Evolutionary conservation across 2,113 vertebrate genomes (phyloP).

Genomic region (Nibea coibor): DNA sequence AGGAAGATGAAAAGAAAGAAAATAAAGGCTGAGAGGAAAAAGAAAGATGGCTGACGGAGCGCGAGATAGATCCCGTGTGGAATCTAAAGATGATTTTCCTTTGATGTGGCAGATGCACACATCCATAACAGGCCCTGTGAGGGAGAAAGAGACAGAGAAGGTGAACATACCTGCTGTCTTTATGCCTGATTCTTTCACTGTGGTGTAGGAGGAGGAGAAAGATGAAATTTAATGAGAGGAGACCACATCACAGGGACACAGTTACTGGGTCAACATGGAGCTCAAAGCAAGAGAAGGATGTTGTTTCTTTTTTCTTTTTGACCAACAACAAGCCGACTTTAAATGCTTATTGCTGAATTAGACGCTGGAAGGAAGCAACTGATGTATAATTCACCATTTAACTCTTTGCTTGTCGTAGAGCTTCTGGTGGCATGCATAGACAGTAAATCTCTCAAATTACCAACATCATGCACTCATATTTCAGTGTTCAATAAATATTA

Average conservation of each 20-base stretch:
- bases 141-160: constrained; percentile 1
- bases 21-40: constrained; percentile 11
- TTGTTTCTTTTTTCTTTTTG: neutral
- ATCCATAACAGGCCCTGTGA: constrained; percentile 39
- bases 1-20: constrained; percentile 37
- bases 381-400: neutral
- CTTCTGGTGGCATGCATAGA: too few relatives aligned
- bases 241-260: constrained; percentile 14
- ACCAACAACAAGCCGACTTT: constrained; percentile 12
- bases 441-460: too few relatives aligned
- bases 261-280: constrained; percentile 7
- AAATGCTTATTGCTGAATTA: neutral
- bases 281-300: neutral
- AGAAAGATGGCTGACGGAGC: constrained; percentile 25
- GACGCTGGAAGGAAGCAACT: neutral
- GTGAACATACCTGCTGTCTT: constrained; percentile 41
- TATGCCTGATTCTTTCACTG: neutral
- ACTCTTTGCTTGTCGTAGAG: too few relatives aligned
- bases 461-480: too few relatives aligned
- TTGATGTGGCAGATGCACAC: constrained; percentile 66
- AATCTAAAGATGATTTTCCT: constrained; percentile 43
- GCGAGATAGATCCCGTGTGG: constrained; percentile 18
- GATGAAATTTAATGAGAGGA: constrained; percentile 41
- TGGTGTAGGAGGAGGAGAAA: neutral
- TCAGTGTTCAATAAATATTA: too few relatives aligned